Percentiles rank a stretch among this genome's conserved stretches.
These are phyloP conservation scores for Bacillus rossius DNA, from an alignment of 1,140 invertebrate species.

Conservation along the genomic window DNA sequence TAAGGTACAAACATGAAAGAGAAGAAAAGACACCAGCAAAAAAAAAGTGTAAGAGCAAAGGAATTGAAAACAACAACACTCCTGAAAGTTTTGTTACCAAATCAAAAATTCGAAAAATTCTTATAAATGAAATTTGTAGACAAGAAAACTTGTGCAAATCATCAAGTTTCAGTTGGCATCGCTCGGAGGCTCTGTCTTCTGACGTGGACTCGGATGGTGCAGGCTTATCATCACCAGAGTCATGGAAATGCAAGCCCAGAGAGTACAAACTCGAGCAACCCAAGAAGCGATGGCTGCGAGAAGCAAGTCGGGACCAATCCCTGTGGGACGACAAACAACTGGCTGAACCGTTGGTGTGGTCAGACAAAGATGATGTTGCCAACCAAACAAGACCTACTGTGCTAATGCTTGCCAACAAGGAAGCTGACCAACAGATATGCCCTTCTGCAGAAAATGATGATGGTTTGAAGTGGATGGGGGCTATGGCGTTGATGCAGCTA, in stretches of 20 bases:
- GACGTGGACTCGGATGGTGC: neutral
- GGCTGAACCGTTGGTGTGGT: slow-evolving; percentile 41
- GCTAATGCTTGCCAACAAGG: slow-evolving; percentile 43
- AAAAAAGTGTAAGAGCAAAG: slow-evolving; percentile 18
- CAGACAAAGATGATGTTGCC: slow-evolving; percentile 26
- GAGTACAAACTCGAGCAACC: slow-evolving; percentile 41
- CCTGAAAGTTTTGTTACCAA: slow-evolving; percentile 11
- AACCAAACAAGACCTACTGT: slow-evolving; percentile 51
- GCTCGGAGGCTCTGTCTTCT: neutral
- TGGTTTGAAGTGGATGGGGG: slow-evolving; percentile 53
- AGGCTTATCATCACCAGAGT: slow-evolving; percentile 15
- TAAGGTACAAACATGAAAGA: slow-evolving; percentile 32
- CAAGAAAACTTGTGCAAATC: slow-evolving; percentile 23
- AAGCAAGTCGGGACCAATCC: slow-evolving; percentile 49
- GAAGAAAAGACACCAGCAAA: slow-evolving; percentile 46
- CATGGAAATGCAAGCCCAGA: slow-evolving; percentile 4
- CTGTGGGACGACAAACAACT: slow-evolving; percentile 41
- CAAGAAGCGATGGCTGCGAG: slow-evolving; percentile 57
- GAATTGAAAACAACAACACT: slow-evolving; percentile 6
- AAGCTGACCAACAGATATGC: slow-evolving; percentile 1
- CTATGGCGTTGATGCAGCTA: slow-evolving; percentile 61
- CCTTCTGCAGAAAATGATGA: slow-evolving; percentile 31
- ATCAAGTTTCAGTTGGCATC: neutral
- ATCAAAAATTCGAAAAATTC: slow-evolving; percentile 26
- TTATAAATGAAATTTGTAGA: slow-evolving; percentile 27